Evolutionary conservation across 2,888 invertebrate genomes (phyloP), one percentile per base, ranked within the genome.

Genomic region (Eurois occulta): DNA sequence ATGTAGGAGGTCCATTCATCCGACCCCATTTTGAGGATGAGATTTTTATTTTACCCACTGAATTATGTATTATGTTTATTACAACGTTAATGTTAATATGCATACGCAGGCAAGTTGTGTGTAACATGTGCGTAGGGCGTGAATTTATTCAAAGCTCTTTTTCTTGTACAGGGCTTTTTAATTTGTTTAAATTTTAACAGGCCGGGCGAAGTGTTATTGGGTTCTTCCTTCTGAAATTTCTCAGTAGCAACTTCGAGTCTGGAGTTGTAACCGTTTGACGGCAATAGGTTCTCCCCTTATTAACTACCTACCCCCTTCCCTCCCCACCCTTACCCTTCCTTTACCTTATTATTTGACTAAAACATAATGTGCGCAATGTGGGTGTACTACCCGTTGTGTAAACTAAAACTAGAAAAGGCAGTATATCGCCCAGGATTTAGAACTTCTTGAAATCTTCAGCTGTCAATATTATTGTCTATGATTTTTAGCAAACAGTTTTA

Each of bases 1-100:
- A 89, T 89, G 91, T 91, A 91, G 87, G 88, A 84, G 89, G 82
- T 85, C 89, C 88, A 89, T 90, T 87, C 79, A 80, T 82, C 75
- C 83, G 80, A 81, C 84, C 84, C 75, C 77, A 82, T 89, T 88
- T 88, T 78, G 71, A 81, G 83, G 85, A 86, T 81, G 84, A 78
- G 83, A 87, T 87, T 88, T 87, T 88, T 86, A 86, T 89, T 88
- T 81, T 82, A 77, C 81, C 74, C 83, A 73, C 84, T 84, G 88
- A 87, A 84, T 88, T 85, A 82, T 84, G 78, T 74, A 81, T 80
- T 79, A 82, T 77, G 83, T 81, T 87, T 85, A 87, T 87, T 85
- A 81, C 81, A 77, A 79, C 77, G 85, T 78, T 86, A 80, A 80
- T 85, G 80, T 83, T 76, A 69, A 74, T 81, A 76, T 72, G 66